Base-by-base conservation (phyloP, 2,888 invertebrate genomes). In the Zeuzera pyrina region DNA sequence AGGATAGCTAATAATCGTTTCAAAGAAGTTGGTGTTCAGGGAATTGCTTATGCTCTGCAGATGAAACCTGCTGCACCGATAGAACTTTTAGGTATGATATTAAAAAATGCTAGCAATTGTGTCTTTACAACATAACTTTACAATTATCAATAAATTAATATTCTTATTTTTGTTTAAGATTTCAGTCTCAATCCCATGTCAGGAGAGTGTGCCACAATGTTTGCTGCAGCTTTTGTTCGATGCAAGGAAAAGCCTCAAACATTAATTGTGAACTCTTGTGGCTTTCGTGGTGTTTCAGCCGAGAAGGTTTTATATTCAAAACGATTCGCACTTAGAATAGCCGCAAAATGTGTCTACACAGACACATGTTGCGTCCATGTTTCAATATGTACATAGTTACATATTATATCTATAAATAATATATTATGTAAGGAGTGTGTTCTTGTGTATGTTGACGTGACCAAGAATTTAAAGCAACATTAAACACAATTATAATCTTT, bases 121-220 rank as follows among this genome's bases (percentile, higher is more conserved):
- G n/a, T n/a, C n/a, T n/a, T n/a, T n/a, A n/a, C n/a, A n/a, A n/a
- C n/a, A n/a, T n/a, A n/a, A n/a, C n/a, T n/a, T n/a, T n/a, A n/a
- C n/a, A n/a, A n/a, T n/a, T 33, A 16, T 22, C 2, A 21, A 27
- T 19, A 15, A 26, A 25, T 25, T 16, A 15, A 25, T 2, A 12
- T 12, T 10, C 11, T 34, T 34, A 16, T 33, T 37, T 28, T n/a
- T n/a, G n/a, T n/a, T n/a, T n/a, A 14, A 84, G 84, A 89, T 71
- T 69, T 90, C 39, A 84, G 87, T 42, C 55, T 89, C 35, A 90
- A 90, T 52, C 87, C 87, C 4, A 70, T 90, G 63, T 77, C 85
- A 2, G 70, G 87, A 24, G 73, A 81, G 6, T 89, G 89, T 29
- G 85, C 85, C 1, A 84, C 86, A 38, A 86, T 79, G 45, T 81